Percentiles rank a stretch among this genome's conserved stretches.
phyloP scores from a whole-genome alignment of 2,797 vertebrate genomes.

The Dendrocincla tyrannina region DNA sequence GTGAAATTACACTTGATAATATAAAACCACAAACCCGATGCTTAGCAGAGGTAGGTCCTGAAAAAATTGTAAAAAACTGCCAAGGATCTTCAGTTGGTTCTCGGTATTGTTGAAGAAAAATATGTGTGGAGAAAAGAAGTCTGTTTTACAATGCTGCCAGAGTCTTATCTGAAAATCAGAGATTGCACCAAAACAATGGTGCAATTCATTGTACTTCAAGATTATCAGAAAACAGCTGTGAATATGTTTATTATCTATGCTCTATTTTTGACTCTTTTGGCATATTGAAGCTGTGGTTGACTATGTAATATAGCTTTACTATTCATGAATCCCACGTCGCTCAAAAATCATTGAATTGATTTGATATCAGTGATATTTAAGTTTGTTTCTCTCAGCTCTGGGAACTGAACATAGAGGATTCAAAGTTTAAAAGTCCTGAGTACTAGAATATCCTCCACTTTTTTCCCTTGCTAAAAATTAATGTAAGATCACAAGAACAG shows the following conservation, averaged over 20 bases:
- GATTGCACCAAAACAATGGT: background rate
- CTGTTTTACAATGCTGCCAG: background rate
- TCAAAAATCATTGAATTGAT: background rate
- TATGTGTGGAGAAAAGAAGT: background rate
- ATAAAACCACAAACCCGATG: background rate
- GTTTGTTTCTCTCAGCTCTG: background rate
- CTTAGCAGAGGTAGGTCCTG: background rate
- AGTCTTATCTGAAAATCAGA: slow-evolving; percentile 14
- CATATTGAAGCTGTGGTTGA: background rate
- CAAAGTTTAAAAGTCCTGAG: background rate
- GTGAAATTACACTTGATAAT: background rate
- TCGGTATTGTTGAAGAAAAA: background rate
- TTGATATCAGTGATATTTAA: background rate
- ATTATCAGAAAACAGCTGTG: background rate
- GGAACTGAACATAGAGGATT: background rate
- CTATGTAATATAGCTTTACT: background rate
- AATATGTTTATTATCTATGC: background rate
- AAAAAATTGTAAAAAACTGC: background rate
- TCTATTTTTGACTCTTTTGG: background rate
- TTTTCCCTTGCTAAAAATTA: background rate
- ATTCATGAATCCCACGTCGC: background rate
- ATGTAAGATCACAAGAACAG: background rate
- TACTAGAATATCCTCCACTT: background rate
- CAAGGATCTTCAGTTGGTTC: background rate
- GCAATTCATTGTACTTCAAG: background rate